These are phyloP conservation scores for Myotis lucifugus DNA, from an alignment of 2,113 vertebrate genomes.

Conservation along the genomic window DNA sequence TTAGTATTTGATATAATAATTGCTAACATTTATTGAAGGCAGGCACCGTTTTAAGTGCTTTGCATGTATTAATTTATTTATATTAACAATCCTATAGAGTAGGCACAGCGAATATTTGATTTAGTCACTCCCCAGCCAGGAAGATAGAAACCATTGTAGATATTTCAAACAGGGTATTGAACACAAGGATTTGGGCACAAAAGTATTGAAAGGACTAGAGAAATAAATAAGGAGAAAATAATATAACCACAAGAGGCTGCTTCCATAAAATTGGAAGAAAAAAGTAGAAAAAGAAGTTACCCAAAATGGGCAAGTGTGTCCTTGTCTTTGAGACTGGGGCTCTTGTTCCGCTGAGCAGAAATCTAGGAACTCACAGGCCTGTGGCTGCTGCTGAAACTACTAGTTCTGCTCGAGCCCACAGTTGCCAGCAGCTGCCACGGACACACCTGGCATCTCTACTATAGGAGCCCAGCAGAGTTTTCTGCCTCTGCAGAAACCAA, in stretches of 20 bases:
- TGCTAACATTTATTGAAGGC: background rate
- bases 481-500: background rate
- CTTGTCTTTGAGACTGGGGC: background rate
- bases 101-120: background rate
- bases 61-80: background rate
- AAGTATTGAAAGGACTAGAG: background rate
- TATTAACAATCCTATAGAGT: background rate
- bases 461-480: background rate
- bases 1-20: background rate
- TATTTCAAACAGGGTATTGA: background rate
- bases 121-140: background rate
- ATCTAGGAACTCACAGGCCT: background rate
- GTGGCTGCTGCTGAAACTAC: background rate
- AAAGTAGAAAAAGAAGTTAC: background rate
- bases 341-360: background rate
- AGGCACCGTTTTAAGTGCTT: background rate
- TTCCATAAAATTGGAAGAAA: background rate
- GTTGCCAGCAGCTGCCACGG: background rate
- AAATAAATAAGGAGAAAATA: background rate
- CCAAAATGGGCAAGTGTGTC: background rate
- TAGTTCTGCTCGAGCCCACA: background rate
- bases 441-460: background rate
- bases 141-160: background rate
- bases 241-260: background rate
- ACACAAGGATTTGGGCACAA: background rate